Conservation (phyloP, 2,113 vertebrate species). For the Saccopteryx leptura region DNA sequence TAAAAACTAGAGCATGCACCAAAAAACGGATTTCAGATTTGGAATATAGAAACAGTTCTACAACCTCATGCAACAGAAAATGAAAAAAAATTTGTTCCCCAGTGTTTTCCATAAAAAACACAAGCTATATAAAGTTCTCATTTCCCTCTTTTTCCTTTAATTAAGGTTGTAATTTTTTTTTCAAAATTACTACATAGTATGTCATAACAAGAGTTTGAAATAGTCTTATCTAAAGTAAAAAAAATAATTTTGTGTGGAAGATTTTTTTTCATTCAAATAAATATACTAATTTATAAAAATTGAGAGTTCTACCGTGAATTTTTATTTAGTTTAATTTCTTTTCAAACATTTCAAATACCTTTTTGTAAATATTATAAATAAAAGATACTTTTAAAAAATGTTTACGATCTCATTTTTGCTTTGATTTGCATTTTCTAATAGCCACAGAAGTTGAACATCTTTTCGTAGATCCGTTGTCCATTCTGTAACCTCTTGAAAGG, state of each 20-base stretch:
- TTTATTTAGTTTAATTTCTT: neutral
- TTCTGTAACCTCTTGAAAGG: neutral
- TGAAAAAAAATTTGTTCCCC: too few relatives aligned
- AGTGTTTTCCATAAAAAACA: too few relatives aligned
- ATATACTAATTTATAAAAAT: neutral
- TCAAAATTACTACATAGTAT: neutral
- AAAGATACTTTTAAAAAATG: neutral
- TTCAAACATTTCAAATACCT: neutral
- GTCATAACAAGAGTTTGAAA: neutral
- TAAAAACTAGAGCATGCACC: too few relatives aligned
- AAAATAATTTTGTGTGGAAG: neutral
- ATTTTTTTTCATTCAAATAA: neutral
- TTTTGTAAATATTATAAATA: neutral
- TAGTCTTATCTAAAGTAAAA: neutral
- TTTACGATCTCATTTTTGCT: neutral
- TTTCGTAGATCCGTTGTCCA: neutral
- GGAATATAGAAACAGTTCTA: too few relatives aligned
- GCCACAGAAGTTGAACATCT: neutral
- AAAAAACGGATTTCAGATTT: too few relatives aligned
- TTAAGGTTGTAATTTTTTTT: neutral
- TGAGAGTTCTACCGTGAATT: neutral
- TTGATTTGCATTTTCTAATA: neutral
- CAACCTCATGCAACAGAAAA: too few relatives aligned
- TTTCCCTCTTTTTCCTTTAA: neutral
- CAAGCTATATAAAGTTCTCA: neutral